Evolutionary conservation across 92 coral and sea anemone genomes (phyloP), one percentile per base, ranked within the genome.

Genomic region (Pocillopora grandis): DNA sequence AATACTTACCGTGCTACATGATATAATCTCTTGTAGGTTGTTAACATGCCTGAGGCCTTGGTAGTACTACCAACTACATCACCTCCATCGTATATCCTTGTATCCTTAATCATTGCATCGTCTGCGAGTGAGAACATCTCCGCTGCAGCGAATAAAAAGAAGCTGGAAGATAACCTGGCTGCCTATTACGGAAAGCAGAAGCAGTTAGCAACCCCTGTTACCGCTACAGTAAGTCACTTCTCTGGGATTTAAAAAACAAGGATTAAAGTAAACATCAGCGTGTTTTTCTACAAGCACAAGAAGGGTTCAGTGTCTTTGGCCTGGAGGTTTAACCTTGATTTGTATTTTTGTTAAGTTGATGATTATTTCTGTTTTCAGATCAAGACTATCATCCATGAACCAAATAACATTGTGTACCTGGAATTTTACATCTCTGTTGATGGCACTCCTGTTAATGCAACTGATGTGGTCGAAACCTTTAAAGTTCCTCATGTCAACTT

Each of bases 351-450:
- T 55, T 49, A 14, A 78, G 52, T 49, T 61, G 14, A 10, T 4
- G 33, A 20, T 2, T 14, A 20, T 59, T 59, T 52, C 73, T 4
- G 1, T 78, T 77, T 68, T 74, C 84, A 96, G 98, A 91, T 96
- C 80, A 86, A 62, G 3, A 77, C 87, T 31, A 85, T 87, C 3
- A 21, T 89, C 18, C 81, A 84, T 19, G 98, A 96, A 82, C 91
- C 89, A 19, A 76, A 84, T 20, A 90, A 77, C 0, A 78, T 82
- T 8, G 87, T 82, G 0, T 96, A 92, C 80, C 71, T 94, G 77
- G 96, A 94, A 84, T 96, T 94, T 78, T 83, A 81, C 79, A 81
- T 92, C 60, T 85, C 87, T 9, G 98, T 90, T 58, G 78, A 78
- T 52, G 83, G 89, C 23, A 72, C 75, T 61, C 62, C 80, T 52